Evolutionary conservation across 2,797 vertebrate genomes (phyloP).

Genomic region (Vireo griseus): DNA sequence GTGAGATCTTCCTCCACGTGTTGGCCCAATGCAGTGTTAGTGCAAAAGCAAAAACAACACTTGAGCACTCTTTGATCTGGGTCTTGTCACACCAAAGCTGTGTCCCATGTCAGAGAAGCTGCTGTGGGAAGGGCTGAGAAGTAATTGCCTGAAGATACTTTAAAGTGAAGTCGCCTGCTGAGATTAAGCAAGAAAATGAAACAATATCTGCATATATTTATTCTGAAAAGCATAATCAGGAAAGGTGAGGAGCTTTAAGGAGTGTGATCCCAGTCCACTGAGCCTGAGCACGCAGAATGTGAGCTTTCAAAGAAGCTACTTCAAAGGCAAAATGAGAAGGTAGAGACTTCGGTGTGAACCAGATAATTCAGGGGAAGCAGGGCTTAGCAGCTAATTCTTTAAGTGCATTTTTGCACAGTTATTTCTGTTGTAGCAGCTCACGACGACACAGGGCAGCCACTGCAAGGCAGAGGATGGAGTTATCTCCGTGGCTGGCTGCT

Average conservation of each 20-base stretch:
- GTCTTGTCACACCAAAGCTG: not conserved
- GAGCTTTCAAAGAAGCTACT: not conserved
- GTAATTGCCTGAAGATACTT: constrained; percentile 64
- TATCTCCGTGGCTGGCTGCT: not conserved
- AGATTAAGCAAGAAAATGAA: constrained; percentile 36
- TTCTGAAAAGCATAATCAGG: constrained; percentile 2
- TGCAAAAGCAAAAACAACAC: not conserved
- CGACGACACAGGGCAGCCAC: not conserved
- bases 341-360: not conserved
- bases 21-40: not conserved
- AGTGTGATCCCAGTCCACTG: not conserved
- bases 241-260: not conserved
- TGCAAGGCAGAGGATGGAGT: not conserved
- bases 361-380: not conserved
- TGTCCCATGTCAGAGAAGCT: not conserved
- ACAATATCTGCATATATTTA: constrained; percentile 32
- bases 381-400: not conserved
- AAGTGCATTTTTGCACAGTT: not conserved
- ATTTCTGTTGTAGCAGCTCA: not conserved
- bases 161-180: constrained; percentile 45
- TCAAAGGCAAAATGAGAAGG: constrained; percentile 33
- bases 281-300: not conserved
- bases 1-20: not conserved
- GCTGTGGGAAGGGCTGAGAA: not conserved
- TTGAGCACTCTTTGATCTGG: not conserved